These are phyloP conservation scores for Agonopterix subpropinquella DNA, from an alignment of 2,888 invertebrate species.

Conservation along the genomic window DNA sequence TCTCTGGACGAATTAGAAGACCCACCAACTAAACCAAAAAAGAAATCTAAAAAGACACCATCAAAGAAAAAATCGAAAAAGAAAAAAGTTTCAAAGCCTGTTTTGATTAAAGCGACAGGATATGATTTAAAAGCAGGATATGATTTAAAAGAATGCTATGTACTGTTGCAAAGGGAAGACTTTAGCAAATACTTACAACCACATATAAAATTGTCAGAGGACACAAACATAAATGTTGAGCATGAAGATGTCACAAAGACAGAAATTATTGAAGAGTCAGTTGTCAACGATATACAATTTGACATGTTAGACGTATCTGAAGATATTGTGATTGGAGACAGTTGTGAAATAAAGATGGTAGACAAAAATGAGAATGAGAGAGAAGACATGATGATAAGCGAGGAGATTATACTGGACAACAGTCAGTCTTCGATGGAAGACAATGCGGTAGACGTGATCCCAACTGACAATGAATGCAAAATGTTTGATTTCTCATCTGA, in stretches of 20 bases:
- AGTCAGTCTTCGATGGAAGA: slow-evolving; percentile 51
- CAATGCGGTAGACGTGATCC: slow-evolving; percentile 15
- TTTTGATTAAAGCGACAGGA: not conserved
- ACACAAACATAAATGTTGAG: not conserved
- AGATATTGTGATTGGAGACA: slow-evolving; percentile 60
- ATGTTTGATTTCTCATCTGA: slow-evolving; percentile 60
- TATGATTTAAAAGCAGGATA: slow-evolving; percentile 44
- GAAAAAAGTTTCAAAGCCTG: not conserved
- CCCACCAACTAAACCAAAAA: slow-evolving; percentile 19
- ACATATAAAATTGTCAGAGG: slow-evolving; percentile 2
- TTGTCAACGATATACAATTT: slow-evolving; percentile 49
- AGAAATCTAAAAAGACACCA: slow-evolving; percentile 8
- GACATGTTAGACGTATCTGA: slow-evolving; percentile 69
- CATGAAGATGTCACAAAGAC: not conserved
- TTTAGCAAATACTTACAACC: slow-evolving; percentile 28
- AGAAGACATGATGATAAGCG: slow-evolving; percentile 27
- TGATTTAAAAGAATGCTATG: slow-evolving; percentile 47
- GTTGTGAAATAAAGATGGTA: slow-evolving; percentile 39
- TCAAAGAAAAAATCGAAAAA: slow-evolving; percentile 9
- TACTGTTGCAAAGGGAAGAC: slow-evolving; percentile 40
- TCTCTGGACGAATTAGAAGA: slow-evolving; percentile 52
- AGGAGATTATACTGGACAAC: slow-evolving; percentile 60
- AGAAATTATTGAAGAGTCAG: slow-evolving; percentile 19
- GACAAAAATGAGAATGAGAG: slow-evolving; percentile 35
- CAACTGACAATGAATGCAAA: slow-evolving; percentile 42